Percentiles rank a stretch among this genome's conserved stretches.
phyloP scores from a whole-genome alignment of 2,113 vertebrate genomes.

The Trochalopteron elliotii region DNA sequence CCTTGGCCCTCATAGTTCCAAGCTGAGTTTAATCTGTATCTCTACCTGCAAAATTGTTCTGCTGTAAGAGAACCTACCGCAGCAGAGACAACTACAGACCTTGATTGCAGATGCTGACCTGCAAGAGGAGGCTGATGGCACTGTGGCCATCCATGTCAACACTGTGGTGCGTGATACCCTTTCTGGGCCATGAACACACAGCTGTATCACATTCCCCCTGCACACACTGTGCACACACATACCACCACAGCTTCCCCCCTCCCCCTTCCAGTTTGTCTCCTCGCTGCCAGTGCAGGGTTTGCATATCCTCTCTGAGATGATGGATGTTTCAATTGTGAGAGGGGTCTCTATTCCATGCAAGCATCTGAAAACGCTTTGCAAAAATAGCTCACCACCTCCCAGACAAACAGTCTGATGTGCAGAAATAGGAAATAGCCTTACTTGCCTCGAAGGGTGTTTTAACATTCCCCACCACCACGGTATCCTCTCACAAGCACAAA shows the following conservation, averaged over 20 bases:
- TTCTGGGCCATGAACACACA: neutral
- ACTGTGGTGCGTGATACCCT: accelerated
- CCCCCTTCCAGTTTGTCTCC: neutral
- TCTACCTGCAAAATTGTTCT: neutral
- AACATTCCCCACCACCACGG: neutral
- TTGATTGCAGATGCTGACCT: neutral
- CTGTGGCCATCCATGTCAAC: neutral
- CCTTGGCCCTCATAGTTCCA: neutral
- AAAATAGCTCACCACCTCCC: neutral
- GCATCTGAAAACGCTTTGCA: neutral
- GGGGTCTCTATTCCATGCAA: neutral
- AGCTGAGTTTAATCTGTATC: neutral
- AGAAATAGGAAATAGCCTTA: constrained; percentile 35
- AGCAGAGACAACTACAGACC: neutral
- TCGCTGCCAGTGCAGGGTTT: neutral
- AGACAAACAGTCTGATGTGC: neutral
- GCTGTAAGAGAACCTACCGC: neutral
- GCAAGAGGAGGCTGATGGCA: neutral
- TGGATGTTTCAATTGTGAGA: constrained; percentile 51
- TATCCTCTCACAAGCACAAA: constrained; percentile 10
- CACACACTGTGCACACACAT: neutral
- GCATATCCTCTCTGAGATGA: neutral
- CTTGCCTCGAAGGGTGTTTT: constrained; percentile 1
- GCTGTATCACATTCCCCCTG: neutral
- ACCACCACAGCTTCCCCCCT: neutral